A percentile compares a stretch with the other conserved stretches of the same genome.
Evolutionary conservation across 2,113 vertebrate species (phyloP).

Genomic region (Tachysurus vachellii): DNA sequence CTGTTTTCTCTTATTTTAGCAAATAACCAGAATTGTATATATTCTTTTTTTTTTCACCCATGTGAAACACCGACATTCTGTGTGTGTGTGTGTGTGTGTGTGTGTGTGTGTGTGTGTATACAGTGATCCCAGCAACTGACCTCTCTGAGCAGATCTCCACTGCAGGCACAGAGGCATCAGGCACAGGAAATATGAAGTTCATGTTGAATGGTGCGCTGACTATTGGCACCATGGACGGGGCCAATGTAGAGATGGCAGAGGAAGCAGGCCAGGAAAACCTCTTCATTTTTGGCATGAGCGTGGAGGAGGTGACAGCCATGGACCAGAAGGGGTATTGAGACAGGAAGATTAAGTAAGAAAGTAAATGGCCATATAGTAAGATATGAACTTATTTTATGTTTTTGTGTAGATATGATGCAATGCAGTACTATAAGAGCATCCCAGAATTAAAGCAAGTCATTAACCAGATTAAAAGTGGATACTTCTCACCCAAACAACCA

Average conservation of each 20-base stretch:
- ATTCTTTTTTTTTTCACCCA: background rate
- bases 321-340: constrained; percentile 83
- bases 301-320: constrained; percentile 84
- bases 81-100: background rate
- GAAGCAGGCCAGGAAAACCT: constrained; percentile 94
- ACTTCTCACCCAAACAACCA: constrained; percentile 86
- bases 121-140: constrained; percentile 95
- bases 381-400: background rate
- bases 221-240: constrained; percentile 97
- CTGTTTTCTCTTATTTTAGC: background rate
- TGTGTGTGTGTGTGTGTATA: constrained; percentile 36
- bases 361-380: background rate
- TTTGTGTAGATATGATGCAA: constrained; percentile 82
- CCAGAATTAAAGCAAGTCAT: constrained; percentile 86
- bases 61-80: background rate
- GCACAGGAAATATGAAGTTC: constrained; percentile 99
- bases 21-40: background rate
- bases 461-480: constrained; percentile 88
- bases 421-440: constrained; percentile 81
- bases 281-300: constrained; percentile 96
- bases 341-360: background rate
- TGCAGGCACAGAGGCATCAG: constrained; percentile 91
- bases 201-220: constrained; percentile 97
- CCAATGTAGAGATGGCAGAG: constrained; percentile 98
- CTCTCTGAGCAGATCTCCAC: constrained; percentile 98